Percentiles rank a stretch among this genome's conserved stretches.
Conservation (phyloP, 1,140 invertebrate genomes). For the Ips nitidus region DNA sequence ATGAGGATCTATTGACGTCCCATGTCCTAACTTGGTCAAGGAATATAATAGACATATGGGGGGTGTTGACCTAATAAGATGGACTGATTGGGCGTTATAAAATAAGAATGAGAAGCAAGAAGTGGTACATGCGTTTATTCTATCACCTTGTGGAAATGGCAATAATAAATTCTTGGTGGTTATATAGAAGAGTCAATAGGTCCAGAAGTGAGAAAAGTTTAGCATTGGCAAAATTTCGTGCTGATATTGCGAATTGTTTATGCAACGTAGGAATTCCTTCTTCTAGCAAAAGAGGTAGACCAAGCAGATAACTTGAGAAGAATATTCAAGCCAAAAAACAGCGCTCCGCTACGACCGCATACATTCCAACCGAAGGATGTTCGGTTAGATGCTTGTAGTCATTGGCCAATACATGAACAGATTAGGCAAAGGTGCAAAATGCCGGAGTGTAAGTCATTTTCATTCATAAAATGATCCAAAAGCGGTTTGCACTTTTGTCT, state of each 20-base stretch:
- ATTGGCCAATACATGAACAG: too few species aligned
- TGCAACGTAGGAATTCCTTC: neutral
- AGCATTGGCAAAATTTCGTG: slow-evolving; percentile 28
- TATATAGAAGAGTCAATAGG: slow-evolving; percentile 20
- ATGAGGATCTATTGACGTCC: too few species aligned
- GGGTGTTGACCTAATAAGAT: too few species aligned
- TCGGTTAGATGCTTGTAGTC: slow-evolving; percentile 4
- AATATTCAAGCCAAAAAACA: slow-evolving; percentile 13
- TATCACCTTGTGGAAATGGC: slow-evolving; percentile 40
- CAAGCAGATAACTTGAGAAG: slow-evolving; percentile 8
- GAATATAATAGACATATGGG: too few species aligned
- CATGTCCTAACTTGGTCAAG: too few species aligned
- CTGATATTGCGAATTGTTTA: slow-evolving; percentile 23
- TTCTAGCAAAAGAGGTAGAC: neutral
- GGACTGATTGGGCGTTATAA: too few species aligned
- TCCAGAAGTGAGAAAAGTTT: neutral
- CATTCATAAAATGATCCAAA: slow-evolving; percentile 35
- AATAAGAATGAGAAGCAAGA: too few species aligned
- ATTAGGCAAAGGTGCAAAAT: slow-evolving; percentile 20
- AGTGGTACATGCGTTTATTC: too few species aligned
- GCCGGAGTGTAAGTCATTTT: slow-evolving; percentile 19
- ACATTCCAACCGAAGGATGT: slow-evolving; percentile 15
- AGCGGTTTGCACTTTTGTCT: slow-evolving; percentile 33
- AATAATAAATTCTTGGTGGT: slow-evolving; percentile 40
- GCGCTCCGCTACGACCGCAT: neutral